Evolutionary conservation across 2,888 invertebrate species (phyloP).

Genomic region (Arctia plantaginis): DNA sequence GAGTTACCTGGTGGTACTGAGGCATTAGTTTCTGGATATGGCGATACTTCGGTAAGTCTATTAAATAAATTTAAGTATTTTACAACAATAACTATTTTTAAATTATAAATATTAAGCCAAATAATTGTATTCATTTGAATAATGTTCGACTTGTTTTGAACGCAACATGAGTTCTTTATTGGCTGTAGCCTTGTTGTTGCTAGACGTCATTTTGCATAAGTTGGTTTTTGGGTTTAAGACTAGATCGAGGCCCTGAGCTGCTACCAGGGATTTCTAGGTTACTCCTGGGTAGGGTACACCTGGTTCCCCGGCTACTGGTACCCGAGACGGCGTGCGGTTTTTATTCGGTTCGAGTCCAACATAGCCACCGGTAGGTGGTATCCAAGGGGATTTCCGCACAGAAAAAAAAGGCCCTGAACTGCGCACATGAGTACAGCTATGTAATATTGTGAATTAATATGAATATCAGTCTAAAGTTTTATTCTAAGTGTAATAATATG

Average conservation of each 20-base stretch:
- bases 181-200: neutral
- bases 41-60: constrained; percentile 65
- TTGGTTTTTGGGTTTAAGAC: too few relatives aligned
- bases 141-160: neutral
- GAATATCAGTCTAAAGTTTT: neutral
- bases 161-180: neutral
- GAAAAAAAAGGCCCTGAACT: too few relatives aligned
- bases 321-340: too few relatives aligned
- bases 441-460: too few relatives aligned
- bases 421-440: too few relatives aligned
- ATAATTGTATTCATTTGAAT: neutral
- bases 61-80: neutral
- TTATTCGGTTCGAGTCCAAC: too few relatives aligned
- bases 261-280: too few relatives aligned
- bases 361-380: too few relatives aligned
- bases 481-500: neutral
- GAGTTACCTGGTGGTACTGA: constrained; percentile 64
- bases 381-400: too few relatives aligned
- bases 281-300: too few relatives aligned
- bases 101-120: neutral
- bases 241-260: too few relatives aligned
- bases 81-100: neutral
- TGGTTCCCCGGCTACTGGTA: too few relatives aligned
- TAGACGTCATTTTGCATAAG: neutral
- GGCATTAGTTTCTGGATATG: constrained; percentile 80